Conservation (phyloP, 2,888 invertebrate species). For the Tanypteryx hageni region DNA sequence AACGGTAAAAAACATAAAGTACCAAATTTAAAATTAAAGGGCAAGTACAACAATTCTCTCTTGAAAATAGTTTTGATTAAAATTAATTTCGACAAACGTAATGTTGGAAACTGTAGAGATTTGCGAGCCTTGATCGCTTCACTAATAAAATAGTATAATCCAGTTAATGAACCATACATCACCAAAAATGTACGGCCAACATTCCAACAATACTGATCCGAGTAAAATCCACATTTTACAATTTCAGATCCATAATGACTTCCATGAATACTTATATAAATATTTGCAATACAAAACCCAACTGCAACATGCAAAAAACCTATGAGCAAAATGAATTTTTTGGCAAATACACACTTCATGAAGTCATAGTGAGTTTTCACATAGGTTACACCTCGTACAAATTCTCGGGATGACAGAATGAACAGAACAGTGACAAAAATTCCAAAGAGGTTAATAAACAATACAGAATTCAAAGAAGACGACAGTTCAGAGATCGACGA, state of each 20-base stretch:
- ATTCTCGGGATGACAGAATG: conserved; percentile 37
- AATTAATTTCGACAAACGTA: conserved; percentile 40
- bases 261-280: conserved; percentile 5
- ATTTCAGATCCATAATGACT: conserved; percentile 28
- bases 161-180: conserved; percentile 12
- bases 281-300: conserved; percentile 20
- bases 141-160: conserved; percentile 35
- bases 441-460: background rate
- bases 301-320: conserved; percentile 35
- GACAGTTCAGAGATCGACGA: background rate
- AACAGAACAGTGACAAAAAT: conserved; percentile 15
- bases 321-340: conserved; percentile 19
- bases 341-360: background rate
- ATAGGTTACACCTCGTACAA: conserved; percentile 26
- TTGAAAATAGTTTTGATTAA: background rate
- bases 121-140: conserved; percentile 30
- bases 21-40: conserved; percentile 35
- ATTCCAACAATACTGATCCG: conserved; percentile 44
- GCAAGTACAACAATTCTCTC: conserved; percentile 7
- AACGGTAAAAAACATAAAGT: conserved; percentile 29
- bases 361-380: conserved; percentile 57
- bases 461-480: background rate
- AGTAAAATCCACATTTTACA: conserved; percentile 9
- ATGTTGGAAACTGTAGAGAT: conserved; percentile 41
- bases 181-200: background rate